phyloP scores from a whole-genome alignment of 2,797 vertebrate species.

The Helarctos malayanus region DNA sequence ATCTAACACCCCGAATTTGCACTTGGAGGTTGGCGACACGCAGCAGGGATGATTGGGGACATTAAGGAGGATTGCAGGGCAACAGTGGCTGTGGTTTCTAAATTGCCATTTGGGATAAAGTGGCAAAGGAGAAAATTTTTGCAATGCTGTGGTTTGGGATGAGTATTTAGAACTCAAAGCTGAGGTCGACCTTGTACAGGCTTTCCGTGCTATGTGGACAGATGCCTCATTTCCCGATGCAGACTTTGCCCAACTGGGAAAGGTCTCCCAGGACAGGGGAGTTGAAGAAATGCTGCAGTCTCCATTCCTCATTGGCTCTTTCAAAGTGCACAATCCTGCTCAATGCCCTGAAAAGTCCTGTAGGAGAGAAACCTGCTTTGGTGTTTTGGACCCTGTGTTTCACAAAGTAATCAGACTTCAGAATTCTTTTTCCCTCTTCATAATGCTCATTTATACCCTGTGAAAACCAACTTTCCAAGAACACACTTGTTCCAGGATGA shows the following conservation, averaged over 20 bases:
- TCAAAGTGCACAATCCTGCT: neutral
- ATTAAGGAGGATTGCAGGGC: neutral
- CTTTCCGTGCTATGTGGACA: neutral
- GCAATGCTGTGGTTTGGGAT: neutral
- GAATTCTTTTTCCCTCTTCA: neutral
- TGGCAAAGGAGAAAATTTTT: neutral
- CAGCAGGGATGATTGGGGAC: neutral
- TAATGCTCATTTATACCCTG: neutral
- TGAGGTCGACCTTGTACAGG: neutral
- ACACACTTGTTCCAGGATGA: neutral
- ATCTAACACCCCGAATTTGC: neutral
- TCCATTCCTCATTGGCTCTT: neutral
- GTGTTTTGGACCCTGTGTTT: neutral
- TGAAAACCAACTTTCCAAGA: neutral
- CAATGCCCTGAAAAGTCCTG: slow-evolving; percentile 2
- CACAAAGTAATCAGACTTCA: neutral
- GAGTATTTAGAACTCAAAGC: neutral
- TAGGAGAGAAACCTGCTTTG: neutral
- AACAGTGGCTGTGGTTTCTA: neutral
- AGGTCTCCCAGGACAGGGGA: neutral
- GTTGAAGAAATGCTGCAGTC: neutral
- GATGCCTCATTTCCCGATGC: neutral
- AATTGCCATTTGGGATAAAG: neutral
- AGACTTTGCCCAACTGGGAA: neutral
- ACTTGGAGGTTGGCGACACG: neutral